A percentile compares a stretch with the other conserved stretches of the same genome.
Evolutionary conservation across 2,113 vertebrate genomes (phyloP).

Genomic region (Cynoglossus semilaevis): DNA sequence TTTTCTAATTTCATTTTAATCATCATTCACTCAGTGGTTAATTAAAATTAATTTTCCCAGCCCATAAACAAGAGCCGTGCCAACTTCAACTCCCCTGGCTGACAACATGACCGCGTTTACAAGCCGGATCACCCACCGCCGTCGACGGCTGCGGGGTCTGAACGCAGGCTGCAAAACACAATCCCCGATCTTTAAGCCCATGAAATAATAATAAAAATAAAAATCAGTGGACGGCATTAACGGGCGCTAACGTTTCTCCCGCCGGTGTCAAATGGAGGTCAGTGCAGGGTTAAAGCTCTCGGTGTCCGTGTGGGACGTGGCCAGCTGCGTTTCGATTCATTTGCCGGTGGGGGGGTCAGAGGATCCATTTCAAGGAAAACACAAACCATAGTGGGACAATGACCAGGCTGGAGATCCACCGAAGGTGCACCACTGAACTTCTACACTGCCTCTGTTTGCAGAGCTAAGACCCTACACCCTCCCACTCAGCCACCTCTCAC

Average conservation of each 20-base stretch:
- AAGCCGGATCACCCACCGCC: conserved; percentile 25
- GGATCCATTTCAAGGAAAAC: conserved; percentile 98
- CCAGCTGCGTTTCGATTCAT: conserved; percentile 98
- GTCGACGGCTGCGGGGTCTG: too few relatives aligned
- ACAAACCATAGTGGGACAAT: conserved; percentile 84
- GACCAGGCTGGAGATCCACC: conserved; percentile 85
- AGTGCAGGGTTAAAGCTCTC: conserved; percentile 98
- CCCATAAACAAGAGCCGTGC: conserved; percentile 56
- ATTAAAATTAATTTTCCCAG: conserved; percentile 57
- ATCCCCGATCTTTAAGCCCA: conserved; percentile 32
- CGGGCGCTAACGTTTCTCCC: conserved; percentile 97
- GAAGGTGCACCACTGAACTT: conserved; percentile 70
- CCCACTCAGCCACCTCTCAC: conserved; percentile 11
- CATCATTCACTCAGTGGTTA: conserved; percentile 47
- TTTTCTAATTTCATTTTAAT: conserved; percentile 55
- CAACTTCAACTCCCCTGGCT: conserved; percentile 39
- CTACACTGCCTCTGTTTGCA: conserved; percentile 50
- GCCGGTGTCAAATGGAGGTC: conserved; percentile 98
- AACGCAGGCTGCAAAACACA: conserved; percentile 6
- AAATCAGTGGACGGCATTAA: conserved; percentile 93
- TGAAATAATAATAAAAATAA: background rate
- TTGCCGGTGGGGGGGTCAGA: conserved; percentile 73
- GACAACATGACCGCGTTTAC: conserved; percentile 38
- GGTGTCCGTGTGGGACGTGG: conserved; percentile 93
- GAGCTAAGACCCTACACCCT: conserved; percentile 42